These are phyloP conservation scores for Drosophila cognata DNA, from an alignment of 2,888 invertebrate genomes.

Conservation along the genomic window DNA sequence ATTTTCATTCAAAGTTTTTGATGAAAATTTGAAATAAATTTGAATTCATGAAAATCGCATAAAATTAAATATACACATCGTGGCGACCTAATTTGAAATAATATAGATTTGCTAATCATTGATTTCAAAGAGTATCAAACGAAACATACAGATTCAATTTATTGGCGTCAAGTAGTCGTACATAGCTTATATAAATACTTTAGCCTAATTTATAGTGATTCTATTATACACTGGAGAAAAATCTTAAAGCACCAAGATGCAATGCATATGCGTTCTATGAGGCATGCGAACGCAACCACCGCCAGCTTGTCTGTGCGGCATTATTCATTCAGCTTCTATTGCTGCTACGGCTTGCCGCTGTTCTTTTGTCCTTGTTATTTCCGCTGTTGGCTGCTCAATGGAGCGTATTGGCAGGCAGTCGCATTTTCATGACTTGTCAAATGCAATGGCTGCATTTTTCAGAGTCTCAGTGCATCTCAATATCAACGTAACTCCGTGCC, in stretches of 20 bases:
- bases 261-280: conserved; percentile 28
- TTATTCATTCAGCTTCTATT: conserved; percentile 3
- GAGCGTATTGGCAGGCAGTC: conserved; percentile 57
- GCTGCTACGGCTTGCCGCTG: conserved; percentile 7
- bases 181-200: not conserved
- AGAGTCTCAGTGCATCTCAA: conserved; percentile 2
- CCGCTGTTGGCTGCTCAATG: conserved; percentile 64
- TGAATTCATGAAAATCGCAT: not conserved
- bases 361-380: conserved; percentile 12
- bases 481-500: conserved; percentile 15
- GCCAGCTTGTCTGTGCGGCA: conserved; percentile 3
- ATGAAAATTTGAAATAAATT: not conserved
- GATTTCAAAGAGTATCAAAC: not conserved
- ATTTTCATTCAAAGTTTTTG: not conserved
- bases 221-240: not conserved
- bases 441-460: conserved; percentile 32
- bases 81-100: not conserved
- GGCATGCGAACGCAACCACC: conserved; percentile 25
- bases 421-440: conserved; percentile 53
- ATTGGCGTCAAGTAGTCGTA: not conserved
- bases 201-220: not conserved
- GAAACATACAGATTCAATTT: not conserved
- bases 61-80: not conserved
- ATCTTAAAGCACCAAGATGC: conserved; percentile 3
- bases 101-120: not conserved